These are phyloP conservation scores for Lysandra bellargus DNA, from an alignment of 2,888 invertebrate genomes.

Conservation along the genomic window DNA sequence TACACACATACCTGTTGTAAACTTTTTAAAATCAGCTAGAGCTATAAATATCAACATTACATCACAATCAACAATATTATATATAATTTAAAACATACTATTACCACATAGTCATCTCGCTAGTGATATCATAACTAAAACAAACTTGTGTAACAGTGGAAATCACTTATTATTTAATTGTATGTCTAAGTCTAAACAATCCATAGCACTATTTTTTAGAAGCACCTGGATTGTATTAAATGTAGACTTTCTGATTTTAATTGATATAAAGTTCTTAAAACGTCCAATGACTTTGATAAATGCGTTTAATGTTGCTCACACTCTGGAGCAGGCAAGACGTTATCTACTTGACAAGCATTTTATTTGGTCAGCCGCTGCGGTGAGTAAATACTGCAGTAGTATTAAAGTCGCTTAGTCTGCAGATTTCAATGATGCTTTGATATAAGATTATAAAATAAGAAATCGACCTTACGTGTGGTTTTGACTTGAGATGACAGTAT, in stretches of 20 bases:
- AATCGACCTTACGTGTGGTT: background rate
- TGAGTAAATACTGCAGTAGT: background rate
- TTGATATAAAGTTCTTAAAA: background rate
- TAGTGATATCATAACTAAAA: too few species aligned
- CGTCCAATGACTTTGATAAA: conserved; percentile 28
- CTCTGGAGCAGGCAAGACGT: conserved; percentile 3
- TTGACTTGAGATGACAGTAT: background rate
- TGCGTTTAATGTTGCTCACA: background rate
- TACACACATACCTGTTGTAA: background rate
- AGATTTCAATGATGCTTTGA: background rate
- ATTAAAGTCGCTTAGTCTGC: background rate
- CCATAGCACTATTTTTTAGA: background rate
- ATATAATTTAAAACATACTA: too few species aligned
- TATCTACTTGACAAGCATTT: conserved; percentile 14
- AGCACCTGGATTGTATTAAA: background rate
- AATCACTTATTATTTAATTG: too few species aligned
- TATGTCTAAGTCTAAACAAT: too few species aligned
- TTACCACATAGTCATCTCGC: too few species aligned
- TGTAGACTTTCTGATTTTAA: background rate
- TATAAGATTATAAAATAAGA: background rate
- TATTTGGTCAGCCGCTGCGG: background rate
- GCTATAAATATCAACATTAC: background rate
- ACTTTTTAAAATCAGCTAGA: background rate
- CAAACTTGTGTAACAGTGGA: too few species aligned
- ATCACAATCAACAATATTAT: background rate